These are phyloP conservation scores for Penaeus japonicus DNA, from an alignment of 1,140 invertebrate species.

Conservation along the genomic window DNA sequence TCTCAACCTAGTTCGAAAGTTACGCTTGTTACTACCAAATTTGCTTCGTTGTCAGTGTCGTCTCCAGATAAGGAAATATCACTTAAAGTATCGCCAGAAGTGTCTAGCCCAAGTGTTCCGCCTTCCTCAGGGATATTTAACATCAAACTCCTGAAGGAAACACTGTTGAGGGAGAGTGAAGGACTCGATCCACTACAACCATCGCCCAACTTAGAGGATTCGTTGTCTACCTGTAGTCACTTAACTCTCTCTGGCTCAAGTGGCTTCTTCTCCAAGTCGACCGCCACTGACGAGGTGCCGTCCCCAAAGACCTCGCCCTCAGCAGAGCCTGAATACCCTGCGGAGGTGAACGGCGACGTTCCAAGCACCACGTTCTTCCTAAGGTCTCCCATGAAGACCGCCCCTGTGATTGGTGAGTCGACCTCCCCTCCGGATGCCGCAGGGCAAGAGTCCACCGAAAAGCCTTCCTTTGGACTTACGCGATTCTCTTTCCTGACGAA, in stretches of 20 bases:
- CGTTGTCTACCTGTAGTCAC: conserved; percentile 57
- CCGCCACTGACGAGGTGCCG: conserved; percentile 53
- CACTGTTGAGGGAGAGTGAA: conserved; percentile 54
- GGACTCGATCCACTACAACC: conserved; percentile 55
- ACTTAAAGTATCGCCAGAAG: conserved; percentile 48
- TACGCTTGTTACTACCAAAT: conserved; percentile 58
- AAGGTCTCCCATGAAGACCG: conserved; percentile 36
- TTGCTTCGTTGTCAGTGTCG: conserved; percentile 55
- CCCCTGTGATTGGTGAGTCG: conserved; percentile 15
- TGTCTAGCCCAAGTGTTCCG: conserved; percentile 50
- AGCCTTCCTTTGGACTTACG: conserved; percentile 44
- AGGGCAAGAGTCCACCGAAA: neutral
- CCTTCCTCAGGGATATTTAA: conserved; percentile 56
- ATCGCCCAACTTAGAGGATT: conserved; percentile 58
- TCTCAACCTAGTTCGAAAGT: conserved; percentile 47
- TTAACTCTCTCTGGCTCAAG: conserved; percentile 58
- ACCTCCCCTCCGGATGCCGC: neutral
- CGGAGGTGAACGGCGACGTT: conserved; percentile 38
- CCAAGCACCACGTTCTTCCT: conserved; percentile 40
- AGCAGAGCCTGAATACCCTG: conserved; percentile 39
- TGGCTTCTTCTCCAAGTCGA: conserved; percentile 58
- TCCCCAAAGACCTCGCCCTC: conserved; percentile 58
- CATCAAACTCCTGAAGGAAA: conserved; percentile 57
- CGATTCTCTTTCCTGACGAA: conserved; percentile 58
- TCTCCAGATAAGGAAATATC: conserved; percentile 47